Percentiles rank a stretch among this genome's conserved stretches.
Evolutionary conservation across 2,113 vertebrate species (phyloP).

Genomic region (Pachycephala philippinensis): DNA sequence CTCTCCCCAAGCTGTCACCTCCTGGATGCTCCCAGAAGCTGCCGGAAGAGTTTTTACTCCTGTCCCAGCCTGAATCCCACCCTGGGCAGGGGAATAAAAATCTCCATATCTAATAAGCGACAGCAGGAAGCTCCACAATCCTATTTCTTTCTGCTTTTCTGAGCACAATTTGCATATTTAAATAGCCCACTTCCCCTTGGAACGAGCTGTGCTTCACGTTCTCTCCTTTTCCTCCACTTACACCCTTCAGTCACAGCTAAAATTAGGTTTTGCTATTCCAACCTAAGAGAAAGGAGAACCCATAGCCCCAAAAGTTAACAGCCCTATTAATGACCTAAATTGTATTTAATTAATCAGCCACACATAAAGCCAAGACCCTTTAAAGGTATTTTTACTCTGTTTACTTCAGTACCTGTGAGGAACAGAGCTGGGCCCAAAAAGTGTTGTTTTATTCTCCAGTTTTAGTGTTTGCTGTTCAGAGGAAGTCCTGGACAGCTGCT

Average conservation of each 20-base stretch:
- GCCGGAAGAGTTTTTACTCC: not conserved
- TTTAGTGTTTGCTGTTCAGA: not conserved
- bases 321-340: not conserved
- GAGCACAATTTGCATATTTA: constrained; percentile 1
- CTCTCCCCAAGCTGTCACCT: not conserved
- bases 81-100: not conserved
- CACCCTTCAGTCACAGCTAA: not conserved
- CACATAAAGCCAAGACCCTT: not conserved
- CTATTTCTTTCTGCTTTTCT: not conserved
- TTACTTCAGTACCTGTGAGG: not conserved
- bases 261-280: not conserved
- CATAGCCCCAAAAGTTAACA: not conserved
- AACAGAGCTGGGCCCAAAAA: not conserved
- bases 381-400: not conserved
- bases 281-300: not conserved
- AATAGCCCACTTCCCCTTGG: not conserved
- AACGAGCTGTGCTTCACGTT: not conserved
- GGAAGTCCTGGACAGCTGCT: not conserved
- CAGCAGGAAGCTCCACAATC: not conserved
- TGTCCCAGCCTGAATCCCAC: not conserved
- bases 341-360: not conserved
- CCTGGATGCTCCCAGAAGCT: not conserved
- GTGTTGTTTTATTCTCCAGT: not conserved
- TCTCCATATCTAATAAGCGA: accelerated
- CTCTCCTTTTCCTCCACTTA: not conserved